Base-by-base conservation (phyloP, 2,888 invertebrate species). In the Steinernema hermaphroditum region DNA sequence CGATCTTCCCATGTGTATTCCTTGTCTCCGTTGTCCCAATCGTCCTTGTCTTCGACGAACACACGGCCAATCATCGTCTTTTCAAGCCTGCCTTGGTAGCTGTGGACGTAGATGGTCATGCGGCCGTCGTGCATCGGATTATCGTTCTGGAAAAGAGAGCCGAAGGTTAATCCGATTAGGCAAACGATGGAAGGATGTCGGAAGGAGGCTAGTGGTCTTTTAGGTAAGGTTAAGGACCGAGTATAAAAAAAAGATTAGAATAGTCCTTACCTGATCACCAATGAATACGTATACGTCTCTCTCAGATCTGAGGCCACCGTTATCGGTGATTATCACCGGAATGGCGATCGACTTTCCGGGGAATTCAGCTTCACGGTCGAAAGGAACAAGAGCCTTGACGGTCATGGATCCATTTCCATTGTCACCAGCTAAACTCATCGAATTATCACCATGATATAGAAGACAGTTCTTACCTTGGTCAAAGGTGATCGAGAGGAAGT, bases 21-120 rank as follows among this genome's bases (percentile, higher is more conserved):
- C 88, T 98, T 98, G 87, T 97, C 96, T 0, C 93, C 93, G 78
- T 96, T 89, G 89, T 98, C 98, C 97, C 97, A 98, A 87, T 98
- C 98, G 88, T 98, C 98, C 78, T 93, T 89, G 89, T 98, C 98
- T 86, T 94, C 94, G 0, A 97, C 96, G 88, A 96, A 96, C 8
- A 97, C 97, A 76, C 94, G 90, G 43, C 96, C 96, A 77, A 97
- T 93, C 87, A 92, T 93, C 0, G 94, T 93, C 82, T 93, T 93
- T 32, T 92, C 93, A 72, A 93, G 92, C 88, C 93, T 92, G 16
- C 93, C 91, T 92, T 90, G 92, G 87, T 97, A 98, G 88, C 95
- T 96, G 88, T 97, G 97, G 1, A 96, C 94, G 87, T 95, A 93
- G 85, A 98, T 94, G 80, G 95, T 91, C 89, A 97, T 97, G 2